Evolutionary conservation across 2,113 vertebrate species (phyloP), one percentile per base, ranked within the genome.

Genomic region (Phainopepla nitens): DNA sequence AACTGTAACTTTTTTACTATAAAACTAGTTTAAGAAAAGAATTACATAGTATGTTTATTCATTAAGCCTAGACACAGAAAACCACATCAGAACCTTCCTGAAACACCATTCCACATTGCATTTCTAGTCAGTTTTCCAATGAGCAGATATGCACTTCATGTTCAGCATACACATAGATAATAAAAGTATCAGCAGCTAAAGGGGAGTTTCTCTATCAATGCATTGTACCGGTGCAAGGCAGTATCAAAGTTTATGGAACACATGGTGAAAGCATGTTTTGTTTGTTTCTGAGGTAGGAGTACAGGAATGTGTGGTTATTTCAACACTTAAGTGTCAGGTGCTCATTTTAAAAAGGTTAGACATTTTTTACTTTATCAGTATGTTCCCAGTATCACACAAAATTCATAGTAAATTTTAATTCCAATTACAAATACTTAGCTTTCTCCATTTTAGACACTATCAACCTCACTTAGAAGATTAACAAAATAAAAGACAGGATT

Each of bases 81-180:
- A 72, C 19, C 36, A 75, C 6, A 41, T 23, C 22, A 75, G 17
- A 88, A 70, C 18, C 33, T 25, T 45, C 62, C 45, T 3, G 7
- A 58, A 61, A 87, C 7, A 13, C 15, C 54, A 58, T 22, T 76
- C 13, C 10, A 15, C 28, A 60, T 1, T 22, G 9, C 10, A 56
- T 35, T 80, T 76, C 45, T 73, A 27, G 28, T 54, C 25, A 27
- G 18, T 23, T 89, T 91, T 86, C 42, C 29, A 70, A 3, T 6
- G 1, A 72, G 49, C 5, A 76, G 45, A 36, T 13, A 49, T 1
- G 2, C 0, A 1, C 4, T 58, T 75, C 4, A 42, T 51, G 60
- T 83, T 61, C 42, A 84, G 23, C 27, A 54, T 9, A 45, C 8
- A 33, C 13, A 51, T 56, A 54, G 2, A 60, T 25, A 61, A 81